Conservation (phyloP, 53 echinoderm and acorn worm species). For the Echinometra lucunter region DNA sequence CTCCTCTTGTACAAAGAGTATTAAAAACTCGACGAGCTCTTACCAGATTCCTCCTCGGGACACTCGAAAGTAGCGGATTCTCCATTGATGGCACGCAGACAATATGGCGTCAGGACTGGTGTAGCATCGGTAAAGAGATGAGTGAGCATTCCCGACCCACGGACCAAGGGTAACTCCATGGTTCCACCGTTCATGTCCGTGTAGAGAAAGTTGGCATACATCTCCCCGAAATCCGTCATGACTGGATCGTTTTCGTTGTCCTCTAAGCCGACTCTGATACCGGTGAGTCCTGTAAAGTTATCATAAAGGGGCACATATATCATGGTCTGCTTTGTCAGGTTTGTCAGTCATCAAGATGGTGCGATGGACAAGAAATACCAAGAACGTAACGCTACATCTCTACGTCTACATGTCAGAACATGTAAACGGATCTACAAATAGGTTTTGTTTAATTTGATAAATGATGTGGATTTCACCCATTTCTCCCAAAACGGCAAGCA, state of each 20-base stretch:
- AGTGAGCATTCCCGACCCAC: conserved; percentile 83
- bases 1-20: not conserved
- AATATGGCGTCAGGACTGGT: conserved; percentile 82
- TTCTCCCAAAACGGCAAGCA: no score
- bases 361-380: not conserved
- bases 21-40: not conserved
- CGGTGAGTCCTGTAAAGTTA: conserved; percentile 74
- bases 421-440: no score
- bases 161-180: conserved; percentile 85
- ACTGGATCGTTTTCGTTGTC: conserved; percentile 73
- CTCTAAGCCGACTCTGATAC: conserved; percentile 79
- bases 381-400: no score
- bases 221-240: conserved; percentile 87
- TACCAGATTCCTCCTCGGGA: conserved; percentile 84
- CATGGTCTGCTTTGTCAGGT: not conserved
- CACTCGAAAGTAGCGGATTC: conserved; percentile 72
- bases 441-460: no score
- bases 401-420: no score
- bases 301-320: not conserved
- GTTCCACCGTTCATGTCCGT: conserved; percentile 74
- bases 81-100: conserved; percentile 83
- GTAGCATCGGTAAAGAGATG: conserved; percentile 84
- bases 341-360: not conserved
- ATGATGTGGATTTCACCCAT: no score
- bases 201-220: conserved; percentile 90